Evolutionary conservation across 64 coral and sea anemone species (phyloP), one percentile per base, ranked within the genome.

Genomic region (Stichodactyla helianthus): DNA sequence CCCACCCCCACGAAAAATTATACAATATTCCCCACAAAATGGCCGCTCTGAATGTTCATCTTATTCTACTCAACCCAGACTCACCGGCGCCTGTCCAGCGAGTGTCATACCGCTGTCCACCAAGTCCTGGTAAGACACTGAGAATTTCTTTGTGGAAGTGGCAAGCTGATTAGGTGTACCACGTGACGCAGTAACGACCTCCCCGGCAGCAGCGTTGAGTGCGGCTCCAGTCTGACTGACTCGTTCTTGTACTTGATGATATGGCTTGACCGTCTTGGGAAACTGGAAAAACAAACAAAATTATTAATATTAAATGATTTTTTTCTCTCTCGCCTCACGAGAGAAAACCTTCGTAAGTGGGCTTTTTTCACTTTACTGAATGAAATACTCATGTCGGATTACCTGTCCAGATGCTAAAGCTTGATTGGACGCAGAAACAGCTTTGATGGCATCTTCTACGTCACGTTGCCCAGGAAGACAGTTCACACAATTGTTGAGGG

Each of bases 401-500:
- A 99, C 97, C 55, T 99, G 88, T 85, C 92, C 97, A 18, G 88
- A 68, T 67, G 93, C 90, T 44, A 99, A 71, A 28, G 87, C 87
- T 63, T 99, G 89, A 86, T 88, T 93, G 10, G 97, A 92, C 56
- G 79, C 91, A 3, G 91, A 89, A 0, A 99, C 97, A 1, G 90
- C 90, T 58, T 92, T 94, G 52, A 99, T 99, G 15, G 97, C 93
- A 20, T 99, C 97, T 19, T 99, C 97, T 60, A 99, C 97, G 85
- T 99, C 97, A 20, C 88, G 84, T 62, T 99, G 97, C 15, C 97
- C 97, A 83, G 97, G 97, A 20, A 99, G 93, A 78, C 88, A 99
- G 93, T 99, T 99, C 10, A 99, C 93, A 79, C 97, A 99, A 71
- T 99, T 99, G 59, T 99, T 99, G 25, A 99, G 80, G 15, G 97